A percentile compares a stretch with the other conserved stretches of the same genome.
phyloP scores from a whole-genome alignment of 1,140 invertebrate genomes.

The Leptonema lineaticorne region DNA sequence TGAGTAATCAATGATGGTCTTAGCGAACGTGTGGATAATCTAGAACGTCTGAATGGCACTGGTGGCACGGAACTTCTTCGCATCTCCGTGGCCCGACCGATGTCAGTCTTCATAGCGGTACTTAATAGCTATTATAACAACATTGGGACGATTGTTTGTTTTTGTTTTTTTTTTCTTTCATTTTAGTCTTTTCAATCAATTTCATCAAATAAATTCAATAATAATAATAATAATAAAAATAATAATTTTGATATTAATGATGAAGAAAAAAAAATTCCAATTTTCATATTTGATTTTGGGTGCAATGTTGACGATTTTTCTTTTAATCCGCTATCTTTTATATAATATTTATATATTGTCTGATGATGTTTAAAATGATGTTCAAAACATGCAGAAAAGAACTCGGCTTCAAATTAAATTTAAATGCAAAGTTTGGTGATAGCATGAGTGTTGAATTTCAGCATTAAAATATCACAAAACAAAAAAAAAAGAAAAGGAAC shows the following conservation, averaged over 20 bases:
- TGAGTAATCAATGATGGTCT: conserved; percentile 40
- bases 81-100: conserved; percentile 68
- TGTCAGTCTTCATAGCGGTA: conserved; percentile 78
- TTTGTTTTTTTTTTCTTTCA: not conserved
- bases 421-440: too few species aligned
- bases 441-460: too few species aligned
- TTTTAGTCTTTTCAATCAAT: too few species aligned
- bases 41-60: conserved; percentile 19
- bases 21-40: conserved; percentile 44
- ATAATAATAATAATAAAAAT: not conserved
- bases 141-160: too few species aligned
- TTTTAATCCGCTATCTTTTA: too few species aligned
- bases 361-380: too few species aligned
- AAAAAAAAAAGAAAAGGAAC: too few species aligned
- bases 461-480: too few species aligned
- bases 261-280: not conserved
- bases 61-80: conserved; percentile 48
- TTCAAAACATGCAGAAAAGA: too few species aligned
- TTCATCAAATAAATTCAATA: not conserved
- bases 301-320: too few species aligned
- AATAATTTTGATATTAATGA: not conserved
- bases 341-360: too few species aligned
- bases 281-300: not conserved
- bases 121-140: conserved; percentile 70
- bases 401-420: too few species aligned